These are phyloP conservation scores for Nephila pilipes DNA, from an alignment of 1,140 invertebrate species.

Conservation along the genomic window DNA sequence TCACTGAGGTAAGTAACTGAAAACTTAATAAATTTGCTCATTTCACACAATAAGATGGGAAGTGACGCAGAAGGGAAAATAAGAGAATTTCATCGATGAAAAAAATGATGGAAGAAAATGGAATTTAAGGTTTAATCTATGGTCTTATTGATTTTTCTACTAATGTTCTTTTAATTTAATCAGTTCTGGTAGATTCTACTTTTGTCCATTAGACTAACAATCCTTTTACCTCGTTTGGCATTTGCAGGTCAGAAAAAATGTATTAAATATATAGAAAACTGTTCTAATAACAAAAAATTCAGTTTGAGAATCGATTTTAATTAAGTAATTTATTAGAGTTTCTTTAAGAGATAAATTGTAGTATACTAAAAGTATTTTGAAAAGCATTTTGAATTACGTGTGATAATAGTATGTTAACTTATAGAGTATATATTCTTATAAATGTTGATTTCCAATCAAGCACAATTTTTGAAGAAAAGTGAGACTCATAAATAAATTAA, in stretches of 20 bases:
- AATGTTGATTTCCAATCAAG: too few relatives aligned
- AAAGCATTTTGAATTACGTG: too few relatives aligned
- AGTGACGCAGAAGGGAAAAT: not conserved
- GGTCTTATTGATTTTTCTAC: conserved; percentile 37
- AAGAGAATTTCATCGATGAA: not conserved
- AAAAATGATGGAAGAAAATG: conserved; percentile 24
- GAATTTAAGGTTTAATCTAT: conserved; percentile 44
- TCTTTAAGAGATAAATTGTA: too few relatives aligned
- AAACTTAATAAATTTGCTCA: conserved; percentile 11
- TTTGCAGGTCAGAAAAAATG: not conserved
- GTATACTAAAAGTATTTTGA: too few relatives aligned
- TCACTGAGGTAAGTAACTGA: not conserved
- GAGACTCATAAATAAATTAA: too few relatives aligned
- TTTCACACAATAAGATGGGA: not conserved
- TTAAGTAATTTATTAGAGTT: not conserved
- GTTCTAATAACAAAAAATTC: not conserved
- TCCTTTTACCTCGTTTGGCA: not conserved
- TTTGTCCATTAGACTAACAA: conserved; percentile 15
- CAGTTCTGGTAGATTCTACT: conserved; percentile 20
- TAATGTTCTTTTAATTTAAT: conserved; percentile 48
- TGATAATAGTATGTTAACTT: too few relatives aligned
- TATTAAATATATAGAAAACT: not conserved
- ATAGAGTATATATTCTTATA: too few relatives aligned
- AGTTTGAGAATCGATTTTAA: not conserved
- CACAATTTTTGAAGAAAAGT: too few relatives aligned